These are phyloP conservation scores for Kuschelorhynchus macadamiae DNA, from an alignment of 2,888 invertebrate genomes.

Conservation along the genomic window DNA sequence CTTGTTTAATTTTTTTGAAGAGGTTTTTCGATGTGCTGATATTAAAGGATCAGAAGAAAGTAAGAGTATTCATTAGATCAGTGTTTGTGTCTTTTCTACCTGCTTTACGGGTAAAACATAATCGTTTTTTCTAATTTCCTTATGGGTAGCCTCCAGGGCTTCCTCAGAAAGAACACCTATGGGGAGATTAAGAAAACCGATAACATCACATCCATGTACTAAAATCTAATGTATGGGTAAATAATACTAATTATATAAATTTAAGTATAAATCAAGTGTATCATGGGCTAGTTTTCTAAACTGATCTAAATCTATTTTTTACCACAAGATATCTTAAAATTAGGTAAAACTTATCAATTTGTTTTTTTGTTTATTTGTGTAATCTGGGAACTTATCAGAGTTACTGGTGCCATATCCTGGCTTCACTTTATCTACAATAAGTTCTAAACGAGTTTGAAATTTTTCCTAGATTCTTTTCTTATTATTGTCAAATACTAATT, in stretches of 20 bases:
- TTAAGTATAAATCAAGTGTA: constrained; percentile 5
- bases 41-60: too few species aligned
- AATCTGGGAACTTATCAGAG: background rate
- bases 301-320: constrained; percentile 2
- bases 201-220: constrained; percentile 16
- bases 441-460: constrained; percentile 4
- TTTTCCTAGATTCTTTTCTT: background rate
- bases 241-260: constrained; percentile 18
- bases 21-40: too few species aligned
- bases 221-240: constrained; percentile 22
- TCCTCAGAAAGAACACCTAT: constrained; percentile 8
- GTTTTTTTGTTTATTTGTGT: constrained; percentile 14
- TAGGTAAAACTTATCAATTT: constrained; percentile 8
- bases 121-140: constrained; percentile 10
- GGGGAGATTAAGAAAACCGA: constrained; percentile 4
- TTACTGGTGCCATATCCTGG: constrained; percentile 6
- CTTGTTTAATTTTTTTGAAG: too few species aligned
- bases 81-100: too few species aligned
- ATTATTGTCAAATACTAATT: background rate
- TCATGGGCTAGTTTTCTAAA: constrained; percentile 4
- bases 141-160: constrained; percentile 7
- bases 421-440: constrained; percentile 8
- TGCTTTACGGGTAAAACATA: background rate
- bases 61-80: too few species aligned
- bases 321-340: constrained; percentile 17